Percentiles rank a stretch among this genome's conserved stretches.
phyloP scores from a whole-genome alignment of 1,140 invertebrate species.

The Drosophila orena region DNA sequence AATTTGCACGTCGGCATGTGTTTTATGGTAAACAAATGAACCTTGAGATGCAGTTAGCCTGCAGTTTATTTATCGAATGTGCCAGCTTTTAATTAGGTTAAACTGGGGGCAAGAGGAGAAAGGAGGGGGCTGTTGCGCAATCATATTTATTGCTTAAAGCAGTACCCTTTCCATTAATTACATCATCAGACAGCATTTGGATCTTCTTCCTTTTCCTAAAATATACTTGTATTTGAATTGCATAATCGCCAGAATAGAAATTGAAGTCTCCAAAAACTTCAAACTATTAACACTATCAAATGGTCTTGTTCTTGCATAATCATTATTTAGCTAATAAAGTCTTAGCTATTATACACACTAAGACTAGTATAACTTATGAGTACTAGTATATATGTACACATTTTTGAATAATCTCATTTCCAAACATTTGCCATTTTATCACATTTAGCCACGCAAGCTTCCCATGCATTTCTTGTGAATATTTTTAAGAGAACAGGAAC shows the following conservation, averaged over 20 bases:
- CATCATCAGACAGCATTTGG: background rate
- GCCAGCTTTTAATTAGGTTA: slow-evolving; percentile 25
- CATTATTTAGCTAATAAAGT: too few species aligned
- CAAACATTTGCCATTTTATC: too few species aligned
- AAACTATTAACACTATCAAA: too few species aligned
- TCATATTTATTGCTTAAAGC: background rate
- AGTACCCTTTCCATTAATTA: background rate
- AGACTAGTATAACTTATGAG: too few species aligned
- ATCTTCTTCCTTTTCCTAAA: background rate
- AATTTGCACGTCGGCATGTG: slow-evolving; percentile 47
- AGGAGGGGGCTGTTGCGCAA: slow-evolving; percentile 7
- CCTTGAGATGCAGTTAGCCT: slow-evolving; percentile 72
- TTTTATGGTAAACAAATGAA: slow-evolving; percentile 52
- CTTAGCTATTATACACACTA: too few species aligned
- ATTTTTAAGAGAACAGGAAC: slow-evolving; percentile 1
- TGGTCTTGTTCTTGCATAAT: too few species aligned
- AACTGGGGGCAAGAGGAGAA: background rate
- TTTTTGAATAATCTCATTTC: too few species aligned
- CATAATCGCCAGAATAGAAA: too few species aligned
- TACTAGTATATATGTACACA: too few species aligned
- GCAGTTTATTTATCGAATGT: slow-evolving; percentile 37
- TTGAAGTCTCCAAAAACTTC: too few species aligned
- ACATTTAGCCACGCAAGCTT: too few species aligned
- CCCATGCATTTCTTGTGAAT: slow-evolving; percentile 3
- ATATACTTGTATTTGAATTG: background rate